A percentile compares a stretch with the other conserved stretches of the same genome.
phyloP scores from a whole-genome alignment of 2,797 vertebrate species.

The Siniperca undulata region DNA sequence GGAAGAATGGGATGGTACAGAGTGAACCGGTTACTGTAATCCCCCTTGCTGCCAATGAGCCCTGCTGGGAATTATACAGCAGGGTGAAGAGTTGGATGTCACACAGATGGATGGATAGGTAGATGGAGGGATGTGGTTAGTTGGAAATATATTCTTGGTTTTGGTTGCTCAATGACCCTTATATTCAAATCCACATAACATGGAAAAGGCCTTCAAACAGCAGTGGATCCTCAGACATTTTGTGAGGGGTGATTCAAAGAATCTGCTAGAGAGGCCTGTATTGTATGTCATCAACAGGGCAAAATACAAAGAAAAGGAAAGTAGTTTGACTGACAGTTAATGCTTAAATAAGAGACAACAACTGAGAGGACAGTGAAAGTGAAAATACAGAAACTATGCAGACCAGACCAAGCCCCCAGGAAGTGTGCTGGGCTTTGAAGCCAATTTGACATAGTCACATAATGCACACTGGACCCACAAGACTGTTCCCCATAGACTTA shows the following conservation, averaged over 20 bases:
- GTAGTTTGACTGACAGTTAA: background rate
- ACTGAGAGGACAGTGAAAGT: background rate
- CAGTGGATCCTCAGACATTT: background rate
- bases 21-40: conserved; percentile 66
- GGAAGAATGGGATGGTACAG: conserved; percentile 67
- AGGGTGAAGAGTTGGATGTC: background rate
- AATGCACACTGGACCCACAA: no score
- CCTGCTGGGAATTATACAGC: conserved; percentile 44
- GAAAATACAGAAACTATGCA: background rate
- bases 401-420: background rate
- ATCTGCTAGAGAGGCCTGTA: background rate
- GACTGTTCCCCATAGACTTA: no score
- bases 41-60: conserved; percentile 63
- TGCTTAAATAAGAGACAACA: background rate
- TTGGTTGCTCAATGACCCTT: background rate
- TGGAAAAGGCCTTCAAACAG: background rate
- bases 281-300: background rate
- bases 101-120: conserved; percentile 16
- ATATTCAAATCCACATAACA: background rate
- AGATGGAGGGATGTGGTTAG: background rate
- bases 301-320: background rate
- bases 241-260: conserved; percentile 3
- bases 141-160: background rate
- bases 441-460: no score
- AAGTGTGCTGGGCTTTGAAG: no score